phyloP scores from a whole-genome alignment of 1,140 invertebrate species.

The Gonioctena quinquepunctata region DNA sequence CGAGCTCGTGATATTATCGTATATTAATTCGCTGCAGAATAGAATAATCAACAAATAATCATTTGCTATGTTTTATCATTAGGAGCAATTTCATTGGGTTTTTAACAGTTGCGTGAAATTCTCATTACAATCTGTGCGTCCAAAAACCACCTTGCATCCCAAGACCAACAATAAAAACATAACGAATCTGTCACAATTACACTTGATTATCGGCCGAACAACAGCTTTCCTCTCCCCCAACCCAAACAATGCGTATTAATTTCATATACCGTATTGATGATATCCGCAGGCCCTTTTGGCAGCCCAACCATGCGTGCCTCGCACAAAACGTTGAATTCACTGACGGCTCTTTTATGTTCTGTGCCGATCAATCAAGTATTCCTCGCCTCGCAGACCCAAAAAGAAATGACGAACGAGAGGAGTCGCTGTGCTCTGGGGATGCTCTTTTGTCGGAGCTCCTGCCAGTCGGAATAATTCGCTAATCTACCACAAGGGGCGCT shows the following conservation, averaged over 20 bases:
- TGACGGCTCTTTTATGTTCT: constrained; percentile 45
- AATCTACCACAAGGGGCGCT: constrained; percentile 41
- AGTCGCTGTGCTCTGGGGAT: constrained; percentile 25
- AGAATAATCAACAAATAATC: no score
- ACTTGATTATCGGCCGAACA: constrained; percentile 5
- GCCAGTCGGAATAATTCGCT: constrained; percentile 50
- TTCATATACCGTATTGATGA: constrained; percentile 38
- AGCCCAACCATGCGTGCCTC: constrained; percentile 38
- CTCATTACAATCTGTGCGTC: no score
- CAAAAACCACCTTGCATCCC: neutral
- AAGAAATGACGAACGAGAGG: constrained; percentile 29
- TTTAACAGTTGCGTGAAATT: no score
- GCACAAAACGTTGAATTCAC: constrained; percentile 28
- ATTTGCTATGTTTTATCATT: no score
- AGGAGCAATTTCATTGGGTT: no score
- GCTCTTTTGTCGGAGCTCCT: constrained; percentile 41
- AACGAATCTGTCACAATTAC: constrained; percentile 5
- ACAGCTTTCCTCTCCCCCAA: constrained; percentile 8
- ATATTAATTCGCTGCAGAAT: no score
- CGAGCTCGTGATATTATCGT: no score
- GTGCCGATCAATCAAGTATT: constrained; percentile 41
- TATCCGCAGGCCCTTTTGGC: constrained; percentile 47
- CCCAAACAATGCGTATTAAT: constrained; percentile 40
- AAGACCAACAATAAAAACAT: neutral
- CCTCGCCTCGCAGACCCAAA: neutral